Evolutionary conservation across 1,140 invertebrate species (phyloP), one percentile per base, ranked within the genome.

Genomic region (Magallana gigas): DNA sequence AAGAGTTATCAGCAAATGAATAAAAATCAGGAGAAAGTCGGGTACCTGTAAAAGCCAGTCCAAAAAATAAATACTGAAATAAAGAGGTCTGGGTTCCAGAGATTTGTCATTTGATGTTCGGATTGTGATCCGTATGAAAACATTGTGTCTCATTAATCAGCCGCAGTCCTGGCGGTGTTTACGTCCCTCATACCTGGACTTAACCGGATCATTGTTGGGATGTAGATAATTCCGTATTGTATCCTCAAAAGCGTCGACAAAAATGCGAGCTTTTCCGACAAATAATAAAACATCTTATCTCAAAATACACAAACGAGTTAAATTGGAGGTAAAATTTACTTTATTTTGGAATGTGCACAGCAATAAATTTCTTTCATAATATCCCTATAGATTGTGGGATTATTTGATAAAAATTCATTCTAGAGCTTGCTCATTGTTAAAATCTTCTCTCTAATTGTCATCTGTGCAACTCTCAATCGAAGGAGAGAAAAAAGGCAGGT

Each of bases 281-380:
- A 76, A 76, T 76, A 76, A 76, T 76, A 76, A 76, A 76, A 76
- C 68, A 36, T 36, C 68, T 76, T 76, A 76, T 76, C 68, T 76
- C 18, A 76, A 76, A 76, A 76, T 12, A 76, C 68, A 76, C 68
- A 76, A 76, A 76, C 36, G 68, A 76, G 36, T 76, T 76, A 76
- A 76, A 76, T 76, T 29, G 23, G 36, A 76, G 68, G 68, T 76
- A 76, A 76, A 76, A 76, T 76, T 76, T 76, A 76, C 68, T 76
- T 36, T 76, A 76, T 76, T 76, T 76, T 76, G 68, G 29, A 76
- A 76, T 76, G 29, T 76, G 68, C 68, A 76, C 9, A 76, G 68
- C 68, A 76, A 76, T 76, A 76, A 76, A 76, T 76, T 76, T 76
- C 68, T 76, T 76, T 76, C 68, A 36, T 23, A 36, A 76, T 48